A percentile compares a stretch with the other conserved stretches of the same genome.
These are phyloP conservation scores for Drosophila mercatorum DNA, from an alignment of 2,888 invertebrate species.

Conservation along the genomic window DNA sequence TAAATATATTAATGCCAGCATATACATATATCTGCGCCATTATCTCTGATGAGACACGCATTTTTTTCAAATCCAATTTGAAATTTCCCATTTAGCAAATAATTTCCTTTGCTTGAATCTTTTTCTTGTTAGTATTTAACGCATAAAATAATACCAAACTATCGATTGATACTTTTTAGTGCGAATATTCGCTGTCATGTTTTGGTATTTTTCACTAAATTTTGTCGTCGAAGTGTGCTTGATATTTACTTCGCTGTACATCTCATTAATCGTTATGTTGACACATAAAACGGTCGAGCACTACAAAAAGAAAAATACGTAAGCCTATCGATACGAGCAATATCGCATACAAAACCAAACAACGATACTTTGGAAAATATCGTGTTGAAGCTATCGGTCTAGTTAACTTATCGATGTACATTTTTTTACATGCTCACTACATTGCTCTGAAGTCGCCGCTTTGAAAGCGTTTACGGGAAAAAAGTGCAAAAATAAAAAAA, in stretches of 20 bases:
- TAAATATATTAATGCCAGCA: not conserved
- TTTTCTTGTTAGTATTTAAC: conserved; percentile 4
- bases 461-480: conserved; percentile 23
- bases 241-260: not conserved
- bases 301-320: not conserved
- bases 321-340: conserved; percentile 26
- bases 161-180: not conserved
- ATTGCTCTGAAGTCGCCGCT: conserved; percentile 52
- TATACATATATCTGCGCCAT: not conserved
- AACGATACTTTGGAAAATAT: conserved; percentile 17
- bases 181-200: not conserved
- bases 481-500: conserved; percentile 25
- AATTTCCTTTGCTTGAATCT: not conserved
- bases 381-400: conserved; percentile 12
- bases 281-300: not conserved
- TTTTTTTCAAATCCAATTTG: not conserved
- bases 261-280: not conserved
- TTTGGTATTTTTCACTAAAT: not conserved
- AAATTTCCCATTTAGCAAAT: not conserved
- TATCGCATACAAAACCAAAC: not conserved
- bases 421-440: conserved; percentile 32
- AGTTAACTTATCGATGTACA: conserved; percentile 26
- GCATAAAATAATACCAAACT: not conserved
- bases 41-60: not conserved
- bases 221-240: not conserved